phyloP scores from a whole-genome alignment of 2,113 vertebrate genomes.

The Oreamnos americanus region DNA sequence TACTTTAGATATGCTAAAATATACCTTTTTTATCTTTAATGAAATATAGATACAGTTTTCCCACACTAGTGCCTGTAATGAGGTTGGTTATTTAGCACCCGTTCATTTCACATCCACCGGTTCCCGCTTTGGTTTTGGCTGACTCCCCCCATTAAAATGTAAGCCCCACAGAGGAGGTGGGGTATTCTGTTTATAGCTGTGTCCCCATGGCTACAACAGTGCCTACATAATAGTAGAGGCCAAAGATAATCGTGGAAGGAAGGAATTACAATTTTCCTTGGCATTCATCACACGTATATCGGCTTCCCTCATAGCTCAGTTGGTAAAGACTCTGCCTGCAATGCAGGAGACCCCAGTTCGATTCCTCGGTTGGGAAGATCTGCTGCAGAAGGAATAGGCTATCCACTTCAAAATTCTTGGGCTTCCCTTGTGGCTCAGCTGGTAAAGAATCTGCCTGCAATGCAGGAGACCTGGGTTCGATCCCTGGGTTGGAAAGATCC shows the following conservation, averaged over 20 bases:
- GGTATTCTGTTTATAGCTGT: not conserved
- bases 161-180: not conserved
- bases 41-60: not conserved
- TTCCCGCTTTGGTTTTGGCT: not conserved
- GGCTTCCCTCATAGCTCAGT: not conserved
- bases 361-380: not conserved
- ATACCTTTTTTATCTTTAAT: slow-evolving; percentile 1
- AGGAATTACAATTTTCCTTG: not conserved
- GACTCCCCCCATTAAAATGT: not conserved
- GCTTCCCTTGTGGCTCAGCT: not conserved
- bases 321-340: not conserved
- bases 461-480: not conserved
- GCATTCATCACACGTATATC: not conserved
- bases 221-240: not conserved
- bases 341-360: not conserved
- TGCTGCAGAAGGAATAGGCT: not conserved
- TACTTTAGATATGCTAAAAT: not conserved
- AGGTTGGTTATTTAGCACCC: not conserved
- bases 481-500: not conserved
- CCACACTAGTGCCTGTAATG: not conserved
- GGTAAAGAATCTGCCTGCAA: not conserved
- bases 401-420: not conserved
- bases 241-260: not conserved
- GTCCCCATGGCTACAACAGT: not conserved
- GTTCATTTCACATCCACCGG: not conserved